Evolutionary conservation across 2,113 vertebrate species (phyloP).

Genomic region (Pygoscelis antarcticus): DNA sequence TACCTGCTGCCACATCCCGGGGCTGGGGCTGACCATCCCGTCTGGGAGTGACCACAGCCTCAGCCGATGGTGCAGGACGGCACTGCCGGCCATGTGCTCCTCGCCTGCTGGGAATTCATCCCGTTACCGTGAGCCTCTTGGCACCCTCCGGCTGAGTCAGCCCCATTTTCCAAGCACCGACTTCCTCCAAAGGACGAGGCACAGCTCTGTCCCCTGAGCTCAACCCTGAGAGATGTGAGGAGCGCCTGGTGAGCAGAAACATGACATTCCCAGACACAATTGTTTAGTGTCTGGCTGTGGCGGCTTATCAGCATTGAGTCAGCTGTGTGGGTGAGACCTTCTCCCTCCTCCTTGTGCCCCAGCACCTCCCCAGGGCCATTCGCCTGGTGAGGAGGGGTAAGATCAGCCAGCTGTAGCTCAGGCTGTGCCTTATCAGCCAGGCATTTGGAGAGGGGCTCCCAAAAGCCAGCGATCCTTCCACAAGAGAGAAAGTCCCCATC

Average conservation of each 20-base stretch:
- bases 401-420: background rate
- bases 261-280: background rate
- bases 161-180: background rate
- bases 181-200: background rate
- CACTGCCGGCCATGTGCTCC: background rate
- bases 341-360: background rate
- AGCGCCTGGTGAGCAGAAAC: background rate
- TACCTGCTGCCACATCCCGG: background rate
- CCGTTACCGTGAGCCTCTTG: background rate
- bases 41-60: background rate
- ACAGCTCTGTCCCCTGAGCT: background rate
- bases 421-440: background rate
- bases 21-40: background rate
- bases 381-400: background rate
- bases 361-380: background rate
- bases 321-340: background rate
- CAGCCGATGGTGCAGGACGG: background rate
- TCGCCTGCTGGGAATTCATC: background rate
- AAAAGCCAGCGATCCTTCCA: background rate
- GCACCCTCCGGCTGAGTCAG: background rate
- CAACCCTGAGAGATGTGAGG: background rate
- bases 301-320: background rate
- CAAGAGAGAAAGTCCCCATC: background rate
- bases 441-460: background rate
- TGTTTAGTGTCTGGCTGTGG: background rate